Evolutionary conservation across 2,888 invertebrate genomes (phyloP), one percentile per base, ranked within the genome.

Genomic region (Orchesellides sinensis): DNA sequence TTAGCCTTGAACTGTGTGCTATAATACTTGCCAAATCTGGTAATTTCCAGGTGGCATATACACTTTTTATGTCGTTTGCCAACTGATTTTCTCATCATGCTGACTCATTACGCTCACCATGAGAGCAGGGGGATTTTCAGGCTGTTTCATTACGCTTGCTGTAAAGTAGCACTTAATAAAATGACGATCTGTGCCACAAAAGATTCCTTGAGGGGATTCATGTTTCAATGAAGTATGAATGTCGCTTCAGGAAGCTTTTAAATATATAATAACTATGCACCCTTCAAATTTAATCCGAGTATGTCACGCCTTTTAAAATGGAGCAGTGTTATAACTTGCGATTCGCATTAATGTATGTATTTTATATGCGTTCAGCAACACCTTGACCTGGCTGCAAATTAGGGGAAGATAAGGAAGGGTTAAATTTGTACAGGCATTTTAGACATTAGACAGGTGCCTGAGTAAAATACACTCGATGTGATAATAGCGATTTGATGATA

Each of bases 281-380:
- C 69, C 54, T 40, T 59, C 25, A 40, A 17, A 35, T 19, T 0
- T 40, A 25, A 56, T 56, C 23, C 40, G 40, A 63, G 23, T 56
- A 59, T 59, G 70, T 54, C 70, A 70, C 70, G 54, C 70, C 70
- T 59, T 14, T n/a, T n/a, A n/a, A n/a, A n/a, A n/a, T n/a, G n/a
- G n/a, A n/a, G n/a, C n/a, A n/a, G n/a, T n/a, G n/a, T n/a, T n/a
- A n/a, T n/a, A n/a, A n/a, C n/a, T n/a, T n/a, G n/a, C n/a, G n/a
- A n/a, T n/a, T n/a, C n/a, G n/a, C n/a, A n/a, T n/a, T n/a, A n/a
- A n/a, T n/a, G n/a, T n/a, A n/a, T n/a, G n/a, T n/a, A n/a, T n/a
- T n/a, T n/a, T n/a, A n/a, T n/a, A n/a, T n/a, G n/a, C n/a, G n/a
- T n/a, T n/a, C n/a, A n/a, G n/a, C n/a, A n/a, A n/a, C n/a, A 45